These are phyloP conservation scores for Aricia artaxerxes DNA, from an alignment of 2,888 invertebrate genomes.

Conservation along the genomic window DNA sequence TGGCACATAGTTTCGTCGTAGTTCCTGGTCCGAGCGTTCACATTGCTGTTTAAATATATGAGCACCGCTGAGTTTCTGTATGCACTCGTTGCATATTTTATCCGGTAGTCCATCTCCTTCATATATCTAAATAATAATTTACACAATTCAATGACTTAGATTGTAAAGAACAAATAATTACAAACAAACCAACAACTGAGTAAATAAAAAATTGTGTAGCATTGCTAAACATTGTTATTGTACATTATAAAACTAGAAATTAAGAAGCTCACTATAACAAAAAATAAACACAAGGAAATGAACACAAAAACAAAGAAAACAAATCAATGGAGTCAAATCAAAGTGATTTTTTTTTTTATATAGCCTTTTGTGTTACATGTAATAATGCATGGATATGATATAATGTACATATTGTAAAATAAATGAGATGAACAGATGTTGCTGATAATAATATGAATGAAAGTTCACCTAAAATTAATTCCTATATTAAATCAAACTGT, in stretches of 20 bases:
- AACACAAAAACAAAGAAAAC: neutral
- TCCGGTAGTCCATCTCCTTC: conserved; percentile 77
- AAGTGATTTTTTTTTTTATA: too few species aligned
- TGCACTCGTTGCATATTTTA: conserved; percentile 74
- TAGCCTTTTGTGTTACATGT: too few species aligned
- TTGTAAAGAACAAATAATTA: too few species aligned
- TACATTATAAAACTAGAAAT: neutral
- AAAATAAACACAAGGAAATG: neutral
- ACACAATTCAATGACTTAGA: neutral
- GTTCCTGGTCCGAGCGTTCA: conserved; percentile 71
- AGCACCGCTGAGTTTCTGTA: conserved; percentile 74
- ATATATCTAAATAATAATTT: conserved; percentile 54
- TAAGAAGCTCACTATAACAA: neutral
- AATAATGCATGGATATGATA: too few species aligned
- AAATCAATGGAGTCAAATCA: too few species aligned
- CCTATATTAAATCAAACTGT: too few species aligned
- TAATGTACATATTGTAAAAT: too few species aligned
- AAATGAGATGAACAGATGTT: too few species aligned
- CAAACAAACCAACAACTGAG: neutral
- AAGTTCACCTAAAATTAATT: neutral
- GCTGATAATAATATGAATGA: too few species aligned
- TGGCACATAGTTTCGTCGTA: conserved; percentile 71
- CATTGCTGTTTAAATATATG: conserved; percentile 78
- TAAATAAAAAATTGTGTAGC: neutral
- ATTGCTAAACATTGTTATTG: neutral